Evolutionary conservation across 2,888 invertebrate genomes (phyloP).

Genomic region (Orchestes rusci): DNA sequence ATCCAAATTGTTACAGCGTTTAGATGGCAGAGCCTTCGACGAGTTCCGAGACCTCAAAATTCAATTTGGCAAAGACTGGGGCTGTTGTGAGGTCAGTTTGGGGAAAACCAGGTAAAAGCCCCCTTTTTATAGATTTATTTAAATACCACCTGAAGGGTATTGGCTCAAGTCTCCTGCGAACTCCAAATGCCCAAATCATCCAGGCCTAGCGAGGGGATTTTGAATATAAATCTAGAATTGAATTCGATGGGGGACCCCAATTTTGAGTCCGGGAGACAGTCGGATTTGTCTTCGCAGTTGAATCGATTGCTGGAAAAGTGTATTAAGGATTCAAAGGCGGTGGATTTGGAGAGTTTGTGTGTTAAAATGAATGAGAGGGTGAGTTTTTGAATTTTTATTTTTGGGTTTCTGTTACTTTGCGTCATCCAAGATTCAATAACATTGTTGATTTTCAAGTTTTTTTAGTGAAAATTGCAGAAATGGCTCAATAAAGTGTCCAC

Average conservation of each 20-base stretch:
- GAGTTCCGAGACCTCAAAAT: conserved; percentile 67
- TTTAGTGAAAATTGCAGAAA: too few species aligned
- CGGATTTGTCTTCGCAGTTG: conserved; percentile 64
- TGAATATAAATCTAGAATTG: conserved; percentile 81
- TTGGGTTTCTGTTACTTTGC: too few species aligned
- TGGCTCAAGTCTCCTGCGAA: conserved; percentile 85
- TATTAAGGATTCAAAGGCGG: conserved; percentile 82
- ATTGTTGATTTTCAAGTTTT: too few species aligned
- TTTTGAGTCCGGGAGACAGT: conserved; percentile 71
- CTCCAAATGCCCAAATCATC: conserved; percentile 77
- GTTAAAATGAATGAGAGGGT: conserved; percentile 89
- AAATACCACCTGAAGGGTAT: conserved; percentile 51
- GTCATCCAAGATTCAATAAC: too few species aligned
- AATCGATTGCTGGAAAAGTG: conserved; percentile 82
- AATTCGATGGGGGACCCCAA: conserved; percentile 80
- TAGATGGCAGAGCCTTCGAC: conserved; percentile 70
- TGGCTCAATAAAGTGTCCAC: too few species aligned
- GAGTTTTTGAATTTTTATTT: conserved; percentile 4
- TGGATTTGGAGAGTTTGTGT: conserved; percentile 93
- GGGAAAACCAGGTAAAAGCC: conserved; percentile 66
- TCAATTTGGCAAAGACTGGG: conserved; percentile 76
- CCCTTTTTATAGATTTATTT: conserved; percentile 3
- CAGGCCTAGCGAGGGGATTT: conserved; percentile 81
- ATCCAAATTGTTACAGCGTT: conserved; percentile 48
- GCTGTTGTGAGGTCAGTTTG: conserved; percentile 68